phyloP scores from a whole-genome alignment of 2,797 vertebrate genomes.

The Cyclopterus lumpus region DNA sequence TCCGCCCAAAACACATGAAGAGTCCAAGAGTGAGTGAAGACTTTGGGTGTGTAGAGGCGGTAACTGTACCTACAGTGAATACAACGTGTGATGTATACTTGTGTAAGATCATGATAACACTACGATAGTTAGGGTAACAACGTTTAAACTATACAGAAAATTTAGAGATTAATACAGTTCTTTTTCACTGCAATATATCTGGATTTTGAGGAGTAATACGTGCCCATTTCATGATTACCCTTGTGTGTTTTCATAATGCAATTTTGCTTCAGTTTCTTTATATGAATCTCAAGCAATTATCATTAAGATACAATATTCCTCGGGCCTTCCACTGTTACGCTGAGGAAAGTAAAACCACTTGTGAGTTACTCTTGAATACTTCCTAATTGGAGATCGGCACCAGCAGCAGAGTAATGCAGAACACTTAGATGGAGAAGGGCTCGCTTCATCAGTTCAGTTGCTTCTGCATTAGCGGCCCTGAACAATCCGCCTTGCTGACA shows the following conservation, averaged over 20 bases:
- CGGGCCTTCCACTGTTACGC: background rate
- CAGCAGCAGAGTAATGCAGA: background rate
- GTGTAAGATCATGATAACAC: background rate
- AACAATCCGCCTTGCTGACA: background rate
- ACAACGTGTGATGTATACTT: background rate
- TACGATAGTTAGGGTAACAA: background rate
- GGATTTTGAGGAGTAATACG: background rate
- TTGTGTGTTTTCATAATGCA: background rate
- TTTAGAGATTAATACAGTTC: background rate
- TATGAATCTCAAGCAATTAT: constrained; percentile 5
- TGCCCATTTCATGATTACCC: background rate
- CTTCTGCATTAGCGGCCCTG: background rate
- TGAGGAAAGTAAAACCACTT: background rate
- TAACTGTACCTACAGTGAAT: background rate
- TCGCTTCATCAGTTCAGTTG: background rate
- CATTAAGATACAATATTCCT: constrained; percentile 11
- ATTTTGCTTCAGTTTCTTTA: background rate
- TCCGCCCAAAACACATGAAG: background rate
- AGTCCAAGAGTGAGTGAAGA: background rate
- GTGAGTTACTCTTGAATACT: background rate
- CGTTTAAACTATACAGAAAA: background rate
- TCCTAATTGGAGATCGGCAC: background rate
- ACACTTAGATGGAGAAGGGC: background rate
- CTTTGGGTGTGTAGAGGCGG: background rate
- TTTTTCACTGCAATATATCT: background rate